phyloP scores from a whole-genome alignment of 2,888 invertebrate genomes.

The Ophonus ardosiacus region DNA sequence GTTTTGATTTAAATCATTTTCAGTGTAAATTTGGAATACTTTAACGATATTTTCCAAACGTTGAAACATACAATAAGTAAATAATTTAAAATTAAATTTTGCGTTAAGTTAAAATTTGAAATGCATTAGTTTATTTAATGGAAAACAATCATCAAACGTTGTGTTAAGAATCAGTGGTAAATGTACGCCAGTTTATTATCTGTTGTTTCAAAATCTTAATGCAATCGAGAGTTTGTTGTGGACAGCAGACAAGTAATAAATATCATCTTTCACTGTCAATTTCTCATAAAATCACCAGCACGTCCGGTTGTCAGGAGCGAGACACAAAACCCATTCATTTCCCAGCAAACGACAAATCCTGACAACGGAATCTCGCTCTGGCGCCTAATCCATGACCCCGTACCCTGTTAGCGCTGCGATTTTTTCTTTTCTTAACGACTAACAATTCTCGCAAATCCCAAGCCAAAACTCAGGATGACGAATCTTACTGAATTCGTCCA shows the following conservation, averaged over 20 bases:
- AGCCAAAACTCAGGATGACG: conserved; percentile 1
- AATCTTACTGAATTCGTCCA: background rate
- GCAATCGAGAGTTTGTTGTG: conserved; percentile 27
- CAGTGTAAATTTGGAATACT: too few species aligned
- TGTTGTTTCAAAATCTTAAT: conserved; percentile 37
- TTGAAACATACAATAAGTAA: background rate
- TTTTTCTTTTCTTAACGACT: conserved; percentile 38
- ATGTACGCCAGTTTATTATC: conserved; percentile 23
- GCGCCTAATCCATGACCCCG: conserved; percentile 45
- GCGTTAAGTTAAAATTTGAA: background rate
- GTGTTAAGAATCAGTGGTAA: background rate
- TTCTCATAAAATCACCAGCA: conserved; percentile 50
- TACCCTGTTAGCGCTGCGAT: background rate
- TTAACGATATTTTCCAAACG: too few species aligned
- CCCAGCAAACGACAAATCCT: conserved; percentile 52
- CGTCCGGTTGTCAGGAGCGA: conserved; percentile 47
- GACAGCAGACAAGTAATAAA: conserved; percentile 41
- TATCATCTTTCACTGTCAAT: conserved; percentile 50
- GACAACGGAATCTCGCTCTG: conserved; percentile 40
- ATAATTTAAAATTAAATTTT: background rate
- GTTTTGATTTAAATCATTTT: too few species aligned
- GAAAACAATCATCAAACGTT: conserved; percentile 9
- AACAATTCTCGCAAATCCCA: conserved; percentile 22
- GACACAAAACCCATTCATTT: conserved; percentile 48
- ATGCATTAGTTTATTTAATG: background rate